phyloP scores from a whole-genome alignment of 2,113 vertebrate species.

The Lonchura striata region DNA sequence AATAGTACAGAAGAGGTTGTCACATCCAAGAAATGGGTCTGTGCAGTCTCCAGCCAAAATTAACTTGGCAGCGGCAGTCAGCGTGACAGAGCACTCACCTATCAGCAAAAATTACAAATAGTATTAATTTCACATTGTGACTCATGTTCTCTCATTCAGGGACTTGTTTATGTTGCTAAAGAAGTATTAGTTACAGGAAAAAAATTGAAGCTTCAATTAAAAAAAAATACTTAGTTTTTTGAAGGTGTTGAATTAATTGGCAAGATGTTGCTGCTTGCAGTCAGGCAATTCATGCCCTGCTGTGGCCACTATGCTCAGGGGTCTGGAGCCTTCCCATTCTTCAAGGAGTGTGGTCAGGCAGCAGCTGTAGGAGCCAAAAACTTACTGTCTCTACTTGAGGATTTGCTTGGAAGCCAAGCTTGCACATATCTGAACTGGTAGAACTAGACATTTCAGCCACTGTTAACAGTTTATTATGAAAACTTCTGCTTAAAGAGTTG shows the following conservation, averaged over 20 bases:
- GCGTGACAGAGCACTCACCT: fast-evolving
- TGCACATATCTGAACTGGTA: neutral
- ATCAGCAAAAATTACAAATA: neutral
- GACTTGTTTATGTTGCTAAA: neutral
- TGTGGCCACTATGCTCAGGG: neutral
- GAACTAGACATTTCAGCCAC: neutral
- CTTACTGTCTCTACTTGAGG: neutral
- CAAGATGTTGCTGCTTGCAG: neutral
- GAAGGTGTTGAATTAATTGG: neutral
- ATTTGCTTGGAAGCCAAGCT: neutral
- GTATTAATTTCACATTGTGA: neutral
- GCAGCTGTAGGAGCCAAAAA: neutral
- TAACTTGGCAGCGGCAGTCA: neutral
- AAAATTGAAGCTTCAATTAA: neutral
- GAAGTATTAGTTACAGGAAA: neutral
- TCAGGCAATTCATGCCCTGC: neutral
- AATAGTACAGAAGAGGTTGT: neutral
- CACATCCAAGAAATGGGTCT: neutral
- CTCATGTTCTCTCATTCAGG: neutral
- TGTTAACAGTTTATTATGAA: neutral
- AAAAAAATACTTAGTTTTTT: neutral
- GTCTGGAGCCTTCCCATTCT: neutral
- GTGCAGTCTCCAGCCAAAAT: neutral
- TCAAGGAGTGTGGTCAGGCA: neutral
- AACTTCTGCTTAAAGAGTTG: fast-evolving